Base-by-base conservation (phyloP, 2,113 vertebrate genomes). In the Xenopus borealis region DNA sequence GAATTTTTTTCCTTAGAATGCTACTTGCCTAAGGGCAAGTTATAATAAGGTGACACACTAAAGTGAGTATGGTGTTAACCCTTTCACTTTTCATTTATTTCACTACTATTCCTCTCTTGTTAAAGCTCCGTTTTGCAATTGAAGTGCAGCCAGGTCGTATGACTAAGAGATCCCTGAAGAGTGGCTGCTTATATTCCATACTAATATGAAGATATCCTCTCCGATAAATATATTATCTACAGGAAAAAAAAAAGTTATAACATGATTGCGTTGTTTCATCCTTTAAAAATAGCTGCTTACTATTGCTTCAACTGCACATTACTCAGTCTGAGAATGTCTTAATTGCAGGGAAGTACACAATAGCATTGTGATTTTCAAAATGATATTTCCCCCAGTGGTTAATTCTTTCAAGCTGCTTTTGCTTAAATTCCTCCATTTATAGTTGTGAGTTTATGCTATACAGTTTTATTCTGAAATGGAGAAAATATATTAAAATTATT, bases 71-170 rank as follows among this genome's bases (percentile, higher is more conserved):
- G 20, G n/a, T 78, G 5, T 82, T 86, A 86, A 76, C 63, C 17
- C 47, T 78, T 82, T 84, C 19, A 82, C 16, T 80, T 86, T 72
- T 80, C 18, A 78, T 79, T 80, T 81, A 27, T 79, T 80, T 83
- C 47, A 30, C 67, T 74, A 0, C 30, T 40, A 16, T 73, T 62
- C 19, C 78, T 12, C 33, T 78, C 71, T 80, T 70, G 66, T 79
- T 71, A 78, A 77, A 78, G 63, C 72, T 79, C 47, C 70, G 61
- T 79, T 79, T 80, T 78, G 63, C 20, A 69, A 75, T 18, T 80
- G 63, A 82, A 13, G n/a, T 59, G 12, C 66, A 70, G 33, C 16
- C 52, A 78, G 53, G 1, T 12, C 71, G 44, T 73, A 79, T 73
- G 53, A 7, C 40, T 80, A 47, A 69, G 75, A 18, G 16, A 73